Conservation (phyloP, 37 sponge, comb jelly and placozoan species). For the Theonella swinhoei region DNA sequence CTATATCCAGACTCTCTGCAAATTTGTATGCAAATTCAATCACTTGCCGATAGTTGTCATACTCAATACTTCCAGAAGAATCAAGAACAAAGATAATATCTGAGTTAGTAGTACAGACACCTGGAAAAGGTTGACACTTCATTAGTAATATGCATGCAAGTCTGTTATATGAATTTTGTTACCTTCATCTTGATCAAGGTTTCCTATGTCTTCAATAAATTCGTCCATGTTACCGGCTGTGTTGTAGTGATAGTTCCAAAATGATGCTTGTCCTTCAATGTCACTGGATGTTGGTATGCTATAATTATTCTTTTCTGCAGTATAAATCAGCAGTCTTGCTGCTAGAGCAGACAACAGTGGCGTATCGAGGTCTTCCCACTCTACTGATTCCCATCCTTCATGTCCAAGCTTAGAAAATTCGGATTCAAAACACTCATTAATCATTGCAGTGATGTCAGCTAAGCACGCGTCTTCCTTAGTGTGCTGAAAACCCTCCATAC, state of each 20-base stretch:
- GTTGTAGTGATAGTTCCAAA: not conserved
- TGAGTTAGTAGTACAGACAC: constrained; percentile 3
- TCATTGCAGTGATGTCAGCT: not conserved
- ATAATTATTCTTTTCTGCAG: not conserved
- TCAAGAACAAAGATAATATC: constrained; percentile 16
- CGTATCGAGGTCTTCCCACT: not conserved
- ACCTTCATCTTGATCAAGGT: not conserved
- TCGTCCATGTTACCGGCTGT: not conserved
- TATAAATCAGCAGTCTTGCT: not conserved
- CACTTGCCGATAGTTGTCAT: not conserved
- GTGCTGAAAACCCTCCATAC: not conserved
- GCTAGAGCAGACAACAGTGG: constrained; percentile 31
- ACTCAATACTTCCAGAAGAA: constrained; percentile 2
- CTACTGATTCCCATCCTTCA: not conserved
- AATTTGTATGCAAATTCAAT: not conserved
- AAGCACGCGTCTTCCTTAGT: not conserved
- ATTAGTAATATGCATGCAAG: no score
- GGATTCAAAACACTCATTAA: not conserved
- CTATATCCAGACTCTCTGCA: not conserved
- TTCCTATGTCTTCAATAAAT: not conserved
- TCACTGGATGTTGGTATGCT: not conserved
- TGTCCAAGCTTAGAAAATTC: not conserved
- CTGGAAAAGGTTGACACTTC: no score
- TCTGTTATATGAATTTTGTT: no score
- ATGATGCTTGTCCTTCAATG: not conserved